Conservation (phyloP, 2,797 vertebrate species). For the Cuniculus paca region DNA sequence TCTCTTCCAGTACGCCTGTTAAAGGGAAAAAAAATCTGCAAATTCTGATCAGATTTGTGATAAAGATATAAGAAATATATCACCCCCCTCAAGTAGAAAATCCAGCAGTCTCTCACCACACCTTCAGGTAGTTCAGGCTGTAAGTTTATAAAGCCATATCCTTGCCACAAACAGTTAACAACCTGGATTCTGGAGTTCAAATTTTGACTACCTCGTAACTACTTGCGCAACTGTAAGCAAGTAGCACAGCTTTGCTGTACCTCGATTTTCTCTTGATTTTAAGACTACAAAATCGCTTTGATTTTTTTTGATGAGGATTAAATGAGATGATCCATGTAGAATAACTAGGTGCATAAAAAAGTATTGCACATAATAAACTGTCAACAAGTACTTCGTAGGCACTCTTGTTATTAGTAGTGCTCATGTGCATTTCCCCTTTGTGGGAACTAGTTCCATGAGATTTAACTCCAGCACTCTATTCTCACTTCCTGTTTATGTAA, state of each 20-base stretch:
- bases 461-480: not conserved
- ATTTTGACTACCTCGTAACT: not conserved
- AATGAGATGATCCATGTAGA: not conserved
- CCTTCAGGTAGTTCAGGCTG: not conserved
- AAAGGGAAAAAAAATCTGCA: not conserved
- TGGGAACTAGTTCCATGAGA: not conserved
- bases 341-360: not conserved
- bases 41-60: slow-evolving; percentile 2
- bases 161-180: not conserved
- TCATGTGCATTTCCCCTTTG: not conserved
- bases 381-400: not conserved
- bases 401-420: not conserved
- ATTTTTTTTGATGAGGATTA: slow-evolving; percentile 9
- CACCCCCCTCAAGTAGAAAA: not conserved
- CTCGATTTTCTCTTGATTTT: slow-evolving; percentile 17
- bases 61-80: not conserved
- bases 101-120: not conserved
- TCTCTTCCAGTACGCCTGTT: rapidly evolving
- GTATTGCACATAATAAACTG: not conserved
- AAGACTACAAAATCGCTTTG: not conserved
- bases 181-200: not conserved
- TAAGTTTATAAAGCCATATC: not conserved
- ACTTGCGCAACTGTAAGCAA: not conserved
- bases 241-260: not conserved
- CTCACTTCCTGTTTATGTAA: not conserved